Conservation (phyloP, 1,140 invertebrate species). For the Drosophila sucinea region DNA sequence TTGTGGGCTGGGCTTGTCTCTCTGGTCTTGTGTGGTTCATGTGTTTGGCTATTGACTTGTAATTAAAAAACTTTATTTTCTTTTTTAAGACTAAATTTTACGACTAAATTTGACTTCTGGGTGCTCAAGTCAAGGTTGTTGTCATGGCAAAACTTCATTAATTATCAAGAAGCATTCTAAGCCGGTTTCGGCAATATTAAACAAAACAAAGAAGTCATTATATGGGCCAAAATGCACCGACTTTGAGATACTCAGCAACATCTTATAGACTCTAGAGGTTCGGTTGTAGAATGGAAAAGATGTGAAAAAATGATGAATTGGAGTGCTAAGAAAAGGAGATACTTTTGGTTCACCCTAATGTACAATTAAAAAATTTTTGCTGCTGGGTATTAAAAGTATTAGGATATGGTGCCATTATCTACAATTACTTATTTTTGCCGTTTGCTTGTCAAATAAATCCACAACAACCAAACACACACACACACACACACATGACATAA, state of each 20-base stretch:
- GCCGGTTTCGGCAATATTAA: slow-evolving; percentile 3
- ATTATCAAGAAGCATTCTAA: slow-evolving; percentile 10
- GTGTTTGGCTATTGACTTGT: slow-evolving; percentile 45
- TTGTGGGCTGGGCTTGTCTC: slow-evolving; percentile 18
- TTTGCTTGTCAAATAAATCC: slow-evolving; percentile 69
- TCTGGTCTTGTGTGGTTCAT: slow-evolving; percentile 1
- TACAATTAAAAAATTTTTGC: neutral
- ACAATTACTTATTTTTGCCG: slow-evolving; percentile 48
- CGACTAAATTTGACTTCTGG: slow-evolving; percentile 20
- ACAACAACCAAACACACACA: slow-evolving; percentile 4
- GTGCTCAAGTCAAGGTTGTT: neutral
- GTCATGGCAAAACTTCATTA: slow-evolving; percentile 7
- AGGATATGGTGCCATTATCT: slow-evolving; percentile 41
- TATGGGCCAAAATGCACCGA: neutral
- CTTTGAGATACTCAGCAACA: neutral
- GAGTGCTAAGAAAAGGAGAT: too few relatives aligned
- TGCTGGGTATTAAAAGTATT: slow-evolving; percentile 1
- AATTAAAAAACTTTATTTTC: slow-evolving; percentile 52
- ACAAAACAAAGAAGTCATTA: slow-evolving; percentile 7
- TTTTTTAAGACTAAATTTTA: slow-evolving; percentile 28
- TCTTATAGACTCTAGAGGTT: too few relatives aligned
- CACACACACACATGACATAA: slow-evolving; percentile 17
- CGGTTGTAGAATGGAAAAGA: too few relatives aligned
- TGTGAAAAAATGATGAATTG: too few relatives aligned
- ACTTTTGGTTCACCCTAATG: neutral